Conservation (phyloP, 2,888 invertebrate genomes). For the Polydrusus tereticollis region DNA sequence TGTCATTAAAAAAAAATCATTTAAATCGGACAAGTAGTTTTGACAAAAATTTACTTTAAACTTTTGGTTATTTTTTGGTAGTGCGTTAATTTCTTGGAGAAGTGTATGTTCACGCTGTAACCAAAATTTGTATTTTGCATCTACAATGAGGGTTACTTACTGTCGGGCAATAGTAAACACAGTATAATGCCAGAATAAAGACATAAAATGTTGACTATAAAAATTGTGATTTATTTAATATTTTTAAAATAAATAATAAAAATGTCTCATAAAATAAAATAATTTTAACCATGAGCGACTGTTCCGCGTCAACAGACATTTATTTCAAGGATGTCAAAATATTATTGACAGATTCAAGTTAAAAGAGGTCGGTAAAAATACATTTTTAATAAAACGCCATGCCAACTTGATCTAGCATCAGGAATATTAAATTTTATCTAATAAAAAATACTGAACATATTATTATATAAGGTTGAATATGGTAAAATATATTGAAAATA, state of each 20-base stretch:
- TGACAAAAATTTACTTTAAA: too few species aligned
- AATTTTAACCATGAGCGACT: not conserved
- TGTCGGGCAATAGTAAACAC: too few species aligned
- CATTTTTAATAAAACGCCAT: constrained; percentile 3
- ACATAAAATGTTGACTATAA: not conserved
- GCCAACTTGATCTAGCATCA: not conserved
- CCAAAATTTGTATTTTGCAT: too few species aligned
- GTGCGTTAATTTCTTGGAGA: too few species aligned
- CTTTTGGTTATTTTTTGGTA: too few species aligned
- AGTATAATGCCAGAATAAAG: not conserved
- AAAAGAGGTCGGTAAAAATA: constrained; percentile 5
- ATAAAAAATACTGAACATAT: constrained; percentile 8
- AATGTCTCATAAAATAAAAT: constrained; percentile 3
- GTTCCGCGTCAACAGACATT: not conserved
- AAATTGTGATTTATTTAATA: not conserved
- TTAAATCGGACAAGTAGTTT: too few species aligned
- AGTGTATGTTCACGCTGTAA: too few species aligned
- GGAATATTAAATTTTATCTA: constrained; percentile 6
- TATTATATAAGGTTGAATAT: not conserved
- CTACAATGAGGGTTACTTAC: too few species aligned
- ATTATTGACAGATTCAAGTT: not conserved
- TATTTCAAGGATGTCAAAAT: constrained; percentile 10
- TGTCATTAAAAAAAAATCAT: too few species aligned
- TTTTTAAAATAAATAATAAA: not conserved
- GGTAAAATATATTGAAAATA: not conserved